These are phyloP conservation scores for Bubo blakistoni DNA, from an alignment of 2,113 vertebrate genomes.

Conservation along the genomic window DNA sequence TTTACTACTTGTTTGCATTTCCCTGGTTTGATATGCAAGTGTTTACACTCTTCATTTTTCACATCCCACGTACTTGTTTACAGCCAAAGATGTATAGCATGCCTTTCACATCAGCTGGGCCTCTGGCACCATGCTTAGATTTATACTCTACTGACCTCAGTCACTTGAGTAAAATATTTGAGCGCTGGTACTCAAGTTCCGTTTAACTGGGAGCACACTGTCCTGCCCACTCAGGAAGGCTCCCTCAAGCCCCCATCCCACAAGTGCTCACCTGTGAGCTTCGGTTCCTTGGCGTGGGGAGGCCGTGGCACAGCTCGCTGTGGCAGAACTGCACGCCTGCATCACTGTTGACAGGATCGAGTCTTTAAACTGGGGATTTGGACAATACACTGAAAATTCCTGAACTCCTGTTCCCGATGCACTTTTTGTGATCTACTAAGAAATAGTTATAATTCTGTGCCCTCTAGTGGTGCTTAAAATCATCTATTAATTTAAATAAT, in stretches of 20 bases:
- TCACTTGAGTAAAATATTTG: neutral
- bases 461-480: constrained; percentile 74
- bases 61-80: neutral
- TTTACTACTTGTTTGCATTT: constrained; percentile 57
- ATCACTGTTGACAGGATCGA: neutral
- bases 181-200: neutral
- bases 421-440: neutral
- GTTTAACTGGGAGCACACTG: rapidly evolving
- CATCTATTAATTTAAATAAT: constrained; percentile 8
- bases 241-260: neutral
- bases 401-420: neutral
- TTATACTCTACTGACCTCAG: neutral
- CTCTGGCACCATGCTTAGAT: neutral
- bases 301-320: neutral
- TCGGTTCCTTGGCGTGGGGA: rapidly evolving
- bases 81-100: neutral
- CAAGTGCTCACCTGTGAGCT: rapidly evolving
- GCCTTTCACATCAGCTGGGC: neutral
- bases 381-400: neutral
- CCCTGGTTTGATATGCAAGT: neutral
- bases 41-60: neutral
- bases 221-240: neutral
- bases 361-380: neutral
- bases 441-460: constrained; percentile 76
- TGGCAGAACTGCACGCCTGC: rapidly evolving